These are phyloP conservation scores for Steinernema carpocapsae DNA, from an alignment of 2,888 invertebrate species.

Conservation along the genomic window DNA sequence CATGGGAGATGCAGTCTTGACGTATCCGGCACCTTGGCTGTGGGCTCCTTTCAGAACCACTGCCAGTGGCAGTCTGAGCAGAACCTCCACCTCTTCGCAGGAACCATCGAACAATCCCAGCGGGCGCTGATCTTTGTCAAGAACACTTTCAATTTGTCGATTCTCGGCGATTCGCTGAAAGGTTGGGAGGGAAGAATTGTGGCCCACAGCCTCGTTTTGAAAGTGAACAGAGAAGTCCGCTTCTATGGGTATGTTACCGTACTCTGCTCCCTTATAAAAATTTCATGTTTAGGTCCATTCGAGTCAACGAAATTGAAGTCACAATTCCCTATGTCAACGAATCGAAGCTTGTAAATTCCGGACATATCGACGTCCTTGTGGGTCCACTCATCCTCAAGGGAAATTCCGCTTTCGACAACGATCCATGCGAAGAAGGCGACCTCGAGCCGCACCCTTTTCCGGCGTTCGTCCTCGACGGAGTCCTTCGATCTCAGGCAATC, in stretches of 20 bases:
- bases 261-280: neutral
- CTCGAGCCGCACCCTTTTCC: slow-evolving; percentile 39
- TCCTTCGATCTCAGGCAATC: slow-evolving; percentile 49
- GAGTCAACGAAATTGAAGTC: slow-evolving; percentile 52
- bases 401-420: slow-evolving; percentile 42
- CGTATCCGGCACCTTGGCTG: neutral
- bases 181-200: slow-evolving; percentile 48
- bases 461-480: slow-evolving; percentile 44
- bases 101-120: slow-evolving; percentile 50
- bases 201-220: slow-evolving; percentile 40
- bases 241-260: neutral
- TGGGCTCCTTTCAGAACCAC: slow-evolving; percentile 29
- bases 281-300: slow-evolving; percentile 42
- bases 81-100: slow-evolving; percentile 46
- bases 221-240: neutral
- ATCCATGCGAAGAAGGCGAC: slow-evolving; percentile 38
- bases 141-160: slow-evolving; percentile 44
- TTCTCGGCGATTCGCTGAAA: slow-evolving; percentile 45
- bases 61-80: slow-evolving; percentile 46
- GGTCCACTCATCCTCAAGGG: slow-evolving; percentile 50
- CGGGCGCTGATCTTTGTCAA: slow-evolving; percentile 52
- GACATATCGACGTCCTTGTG: slow-evolving; percentile 52
- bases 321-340: slow-evolving; percentile 47
- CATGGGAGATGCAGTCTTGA: slow-evolving; percentile 42
- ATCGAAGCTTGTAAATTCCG: slow-evolving; percentile 44